Evolutionary conservation across 2,888 invertebrate genomes (phyloP).

Genomic region (Euplexia lucipara): DNA sequence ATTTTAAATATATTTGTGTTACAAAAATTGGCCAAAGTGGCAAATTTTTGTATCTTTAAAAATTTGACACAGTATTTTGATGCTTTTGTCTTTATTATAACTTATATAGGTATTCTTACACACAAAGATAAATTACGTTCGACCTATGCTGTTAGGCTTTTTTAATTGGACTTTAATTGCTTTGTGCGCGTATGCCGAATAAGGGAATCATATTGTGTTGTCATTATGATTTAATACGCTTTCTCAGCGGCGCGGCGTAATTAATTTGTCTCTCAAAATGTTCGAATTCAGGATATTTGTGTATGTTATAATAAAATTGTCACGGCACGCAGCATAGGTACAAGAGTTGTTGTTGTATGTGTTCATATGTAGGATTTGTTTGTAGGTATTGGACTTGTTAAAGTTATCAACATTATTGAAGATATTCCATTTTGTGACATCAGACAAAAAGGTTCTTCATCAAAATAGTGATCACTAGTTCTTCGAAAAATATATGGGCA

Average conservation of each 20-base stretch:
- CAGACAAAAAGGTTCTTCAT: too few relatives aligned
- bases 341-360: neutral
- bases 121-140: slow-evolving; percentile 28
- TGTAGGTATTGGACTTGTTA: neutral
- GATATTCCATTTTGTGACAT: too few relatives aligned
- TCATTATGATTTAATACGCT: slow-evolving; percentile 20
- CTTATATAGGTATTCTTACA: too few relatives aligned
- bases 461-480: too few relatives aligned
- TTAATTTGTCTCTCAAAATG: slow-evolving; percentile 21
- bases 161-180: slow-evolving; percentile 14
- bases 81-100: too few relatives aligned
- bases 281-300: slow-evolving; percentile 1
- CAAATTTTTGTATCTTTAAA: too few relatives aligned
- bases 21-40: too few relatives aligned
- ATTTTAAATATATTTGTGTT: too few relatives aligned
- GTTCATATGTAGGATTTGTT: too few relatives aligned
- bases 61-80: too few relatives aligned
- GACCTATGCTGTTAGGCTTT: neutral
- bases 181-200: neutral
- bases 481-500: too few relatives aligned
- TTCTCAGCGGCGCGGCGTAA: neutral
- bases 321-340: neutral
- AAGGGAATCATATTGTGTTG: slow-evolving; percentile 13
- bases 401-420: neutral
- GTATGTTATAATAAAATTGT: neutral